These are phyloP conservation scores for Varecia variegata DNA, from an alignment of 2,797 vertebrate genomes.

Conservation along the genomic window DNA sequence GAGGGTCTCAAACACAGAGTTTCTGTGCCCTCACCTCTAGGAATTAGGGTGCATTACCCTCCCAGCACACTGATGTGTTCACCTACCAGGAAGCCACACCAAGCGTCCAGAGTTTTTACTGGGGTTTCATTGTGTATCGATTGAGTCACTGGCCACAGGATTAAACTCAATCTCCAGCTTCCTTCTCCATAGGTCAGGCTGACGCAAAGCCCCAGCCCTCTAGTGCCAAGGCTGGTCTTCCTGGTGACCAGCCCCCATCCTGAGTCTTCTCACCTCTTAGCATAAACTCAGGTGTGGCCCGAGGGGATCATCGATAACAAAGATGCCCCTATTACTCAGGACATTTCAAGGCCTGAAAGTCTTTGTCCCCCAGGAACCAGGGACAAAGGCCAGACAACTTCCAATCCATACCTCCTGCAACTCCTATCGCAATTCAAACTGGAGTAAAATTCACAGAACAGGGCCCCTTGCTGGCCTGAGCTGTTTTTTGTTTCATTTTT, in stretches of 20 bases:
- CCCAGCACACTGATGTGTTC: fast-evolving
- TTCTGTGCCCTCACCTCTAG: background rate
- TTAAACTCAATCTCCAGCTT: background rate
- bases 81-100: background rate
- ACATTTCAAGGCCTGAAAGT: background rate
- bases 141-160: background rate
- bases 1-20: background rate
- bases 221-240: background rate
- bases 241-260: background rate
- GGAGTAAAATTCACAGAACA: background rate
- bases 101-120: no score
- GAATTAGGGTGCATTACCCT: background rate
- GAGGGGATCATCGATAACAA: background rate
- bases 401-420: background rate
- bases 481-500: background rate
- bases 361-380: background rate
- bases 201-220: background rate
- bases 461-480: no score
- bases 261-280: background rate
- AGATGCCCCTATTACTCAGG: background rate
- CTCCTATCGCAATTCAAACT: background rate
- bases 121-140: background rate
- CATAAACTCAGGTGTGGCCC: background rate
- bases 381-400: background rate
- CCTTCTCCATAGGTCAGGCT: fast-evolving